These are phyloP conservation scores for Eupeodes corollae DNA, from an alignment of 1,140 invertebrate genomes.

Conservation along the genomic window DNA sequence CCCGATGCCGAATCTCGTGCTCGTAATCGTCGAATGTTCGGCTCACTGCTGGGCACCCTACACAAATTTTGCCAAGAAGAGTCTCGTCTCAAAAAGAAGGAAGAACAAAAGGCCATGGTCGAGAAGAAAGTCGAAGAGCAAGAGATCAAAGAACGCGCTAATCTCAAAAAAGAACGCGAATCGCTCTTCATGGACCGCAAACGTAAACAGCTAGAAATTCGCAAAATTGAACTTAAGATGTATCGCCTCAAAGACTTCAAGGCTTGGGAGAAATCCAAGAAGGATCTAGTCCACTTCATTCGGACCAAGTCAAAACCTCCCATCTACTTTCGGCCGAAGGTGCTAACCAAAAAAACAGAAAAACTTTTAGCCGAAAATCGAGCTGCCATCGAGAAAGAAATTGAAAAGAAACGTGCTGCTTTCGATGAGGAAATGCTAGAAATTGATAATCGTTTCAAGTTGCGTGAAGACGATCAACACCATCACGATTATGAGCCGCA, in stretches of 20 bases:
- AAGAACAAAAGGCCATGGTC: slow-evolving; percentile 62
- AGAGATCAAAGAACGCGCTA: slow-evolving; percentile 74
- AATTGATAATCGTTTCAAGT: background rate
- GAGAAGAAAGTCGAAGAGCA: slow-evolving; percentile 90
- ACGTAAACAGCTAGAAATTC: slow-evolving; percentile 78
- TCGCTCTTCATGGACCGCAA: slow-evolving; percentile 75
- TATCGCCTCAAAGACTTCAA: slow-evolving; percentile 76
- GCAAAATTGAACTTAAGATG: slow-evolving; percentile 83
- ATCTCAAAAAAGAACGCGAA: slow-evolving; percentile 71
- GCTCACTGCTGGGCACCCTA: slow-evolving; percentile 81
- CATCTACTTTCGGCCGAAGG: slow-evolving; percentile 79
- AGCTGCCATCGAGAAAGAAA: slow-evolving; percentile 37
- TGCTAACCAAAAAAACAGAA: slow-evolving; percentile 43
- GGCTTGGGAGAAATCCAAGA: slow-evolving; percentile 72
- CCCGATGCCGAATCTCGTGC: slow-evolving; percentile 72
- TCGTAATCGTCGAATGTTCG: slow-evolving; percentile 89
- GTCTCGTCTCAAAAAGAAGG: slow-evolving; percentile 69
- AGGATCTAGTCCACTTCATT: slow-evolving; percentile 71
- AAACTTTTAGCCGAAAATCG: slow-evolving; percentile 40
- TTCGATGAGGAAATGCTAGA: slow-evolving; percentile 22
- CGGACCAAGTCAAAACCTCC: slow-evolving; percentile 75
- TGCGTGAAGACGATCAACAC: too few species aligned
- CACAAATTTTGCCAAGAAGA: slow-evolving; percentile 94
- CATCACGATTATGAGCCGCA: too few species aligned
- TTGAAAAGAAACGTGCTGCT: slow-evolving; percentile 15